Conservation (phyloP, 2,888 invertebrate species). For the Coelogynopora nodosa region DNA sequence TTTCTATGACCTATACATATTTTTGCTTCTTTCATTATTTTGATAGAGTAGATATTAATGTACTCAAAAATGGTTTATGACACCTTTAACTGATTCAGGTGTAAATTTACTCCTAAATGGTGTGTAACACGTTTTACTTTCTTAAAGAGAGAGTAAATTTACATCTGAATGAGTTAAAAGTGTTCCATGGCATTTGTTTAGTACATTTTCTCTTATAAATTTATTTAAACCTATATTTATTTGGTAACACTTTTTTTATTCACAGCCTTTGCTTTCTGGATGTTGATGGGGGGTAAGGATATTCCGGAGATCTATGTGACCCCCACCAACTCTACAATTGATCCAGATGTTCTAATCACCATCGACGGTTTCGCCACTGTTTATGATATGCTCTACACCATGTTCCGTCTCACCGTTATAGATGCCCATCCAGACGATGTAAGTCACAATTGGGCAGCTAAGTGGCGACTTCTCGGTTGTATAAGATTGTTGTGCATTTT, state of each 20-base stretch:
- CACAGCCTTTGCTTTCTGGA: slow-evolving; percentile 26
- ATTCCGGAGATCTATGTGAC: neutral
- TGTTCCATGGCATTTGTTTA: neutral
- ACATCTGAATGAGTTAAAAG: too few species aligned
- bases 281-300: neutral
- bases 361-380: slow-evolving; percentile 47
- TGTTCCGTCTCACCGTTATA: slow-evolving; percentile 59
- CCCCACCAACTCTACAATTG: neutral
- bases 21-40: too few species aligned
- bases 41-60: too few species aligned
- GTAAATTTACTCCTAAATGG: too few species aligned
- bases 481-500: too few species aligned
- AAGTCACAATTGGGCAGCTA: slow-evolving; percentile 52
- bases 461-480: too few species aligned
- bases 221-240: neutral
- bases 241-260: too few species aligned
- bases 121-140: too few species aligned
- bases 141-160: too few species aligned
- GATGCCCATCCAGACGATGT: slow-evolving; percentile 60
- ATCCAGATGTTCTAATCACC: neutral
- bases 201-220: neutral
- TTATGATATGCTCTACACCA: slow-evolving; percentile 49
- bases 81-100: too few species aligned
- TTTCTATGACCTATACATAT: too few species aligned
- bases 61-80: too few species aligned